Percentiles rank a stretch among this genome's conserved stretches.
Conservation (phyloP, 2,797 vertebrate species). For the Carcharodon carcharias region DNA sequence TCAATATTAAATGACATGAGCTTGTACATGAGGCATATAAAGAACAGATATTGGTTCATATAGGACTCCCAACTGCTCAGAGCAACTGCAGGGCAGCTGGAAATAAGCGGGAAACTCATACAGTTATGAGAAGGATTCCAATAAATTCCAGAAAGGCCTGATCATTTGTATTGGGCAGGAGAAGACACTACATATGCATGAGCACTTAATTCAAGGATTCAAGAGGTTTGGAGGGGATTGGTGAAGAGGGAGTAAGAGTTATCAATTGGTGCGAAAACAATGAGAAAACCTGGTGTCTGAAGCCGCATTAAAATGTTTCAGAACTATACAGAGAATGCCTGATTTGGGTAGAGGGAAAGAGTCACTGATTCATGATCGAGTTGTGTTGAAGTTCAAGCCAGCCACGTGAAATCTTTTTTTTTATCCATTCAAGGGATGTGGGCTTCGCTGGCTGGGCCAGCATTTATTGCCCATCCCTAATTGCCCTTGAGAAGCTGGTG, state of each 20-base stretch:
- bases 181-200: neutral
- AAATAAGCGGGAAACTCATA: neutral
- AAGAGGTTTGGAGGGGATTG: neutral
- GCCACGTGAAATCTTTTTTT: neutral
- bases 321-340: neutral
- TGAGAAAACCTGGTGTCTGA: neutral
- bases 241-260: neutral
- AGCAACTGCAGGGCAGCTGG: neutral
- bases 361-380: neutral
- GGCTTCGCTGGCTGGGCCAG: too few relatives aligned
- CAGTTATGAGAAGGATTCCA: neutral
- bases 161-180: neutral
- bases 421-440: too few relatives aligned
- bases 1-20: too few relatives aligned
- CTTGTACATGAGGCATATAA: too few relatives aligned
- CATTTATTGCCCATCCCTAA: too few relatives aligned
- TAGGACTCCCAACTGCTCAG: neutral
- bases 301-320: neutral
- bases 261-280: neutral
- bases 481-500: too few relatives aligned
- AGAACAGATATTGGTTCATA: neutral
- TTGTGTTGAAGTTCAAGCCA: neutral
- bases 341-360: neutral
- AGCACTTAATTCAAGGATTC: neutral
- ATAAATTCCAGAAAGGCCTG: neutral